Base-by-base conservation (phyloP, 1,140 invertebrate species). In the Spodoptera frugiperda region DNA sequence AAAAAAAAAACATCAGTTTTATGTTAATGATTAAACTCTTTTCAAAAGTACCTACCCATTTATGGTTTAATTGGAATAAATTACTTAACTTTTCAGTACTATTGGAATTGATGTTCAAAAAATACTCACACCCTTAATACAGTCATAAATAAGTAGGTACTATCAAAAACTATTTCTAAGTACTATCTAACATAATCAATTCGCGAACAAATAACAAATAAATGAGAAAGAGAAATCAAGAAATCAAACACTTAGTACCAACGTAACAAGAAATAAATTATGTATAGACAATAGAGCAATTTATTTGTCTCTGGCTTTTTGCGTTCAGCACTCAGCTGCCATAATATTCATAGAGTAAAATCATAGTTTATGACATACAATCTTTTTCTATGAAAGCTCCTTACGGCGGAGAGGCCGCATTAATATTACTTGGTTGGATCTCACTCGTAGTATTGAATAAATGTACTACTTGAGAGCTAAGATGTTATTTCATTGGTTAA, bases 331-430 rank as follows among this genome's bases (percentile, higher is more conserved):
- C 87, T 90, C 85, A 86, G 82, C 84, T 77, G 73, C 82, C 83
- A 85, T 86, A 88, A 88, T 89, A 86, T 89, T 90, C 88, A 87
- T 85, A 81, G 85, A 87, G 87, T 86, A 90, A 90, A 92, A 92
- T 92, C 87, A 87, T 91, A 91, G 86, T 92, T 92, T 91, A 91
- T 90, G 89, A 86, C 86, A 82, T 74, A 88, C 88, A 89, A 90
- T 91, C 85, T 90, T 89, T 89, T 81, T 74, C 82, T 82, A 73
- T 81, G 86, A 91, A 90, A 91, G 88, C 88, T 90, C 84, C 87
- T 90, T 87, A 89, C 78, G 78, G 81, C 80, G 85, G 84, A 77
- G 80, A 80, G 79, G 73, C 79, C 78, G 78, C 87, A 92, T 92
- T 90, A 88, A 91, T 92, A 88, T 88, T 91, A 90, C 33, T 39